These are phyloP conservation scores for Drosophila flavopinicola DNA, from an alignment of 2,888 invertebrate genomes.

Conservation along the genomic window DNA sequence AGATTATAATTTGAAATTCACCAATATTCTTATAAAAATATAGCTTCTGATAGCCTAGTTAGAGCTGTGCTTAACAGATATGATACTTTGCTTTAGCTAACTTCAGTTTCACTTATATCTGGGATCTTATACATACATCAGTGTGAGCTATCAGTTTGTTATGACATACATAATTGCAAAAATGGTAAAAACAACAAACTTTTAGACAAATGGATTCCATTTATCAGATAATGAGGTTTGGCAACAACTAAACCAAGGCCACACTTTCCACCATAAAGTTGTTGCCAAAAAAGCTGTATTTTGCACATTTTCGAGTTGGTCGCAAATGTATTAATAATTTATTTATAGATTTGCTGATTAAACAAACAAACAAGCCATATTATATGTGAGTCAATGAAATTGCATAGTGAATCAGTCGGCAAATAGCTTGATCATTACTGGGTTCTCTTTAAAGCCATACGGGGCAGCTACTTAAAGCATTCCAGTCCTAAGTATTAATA, in stretches of 20 bases:
- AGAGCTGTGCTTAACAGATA: no score
- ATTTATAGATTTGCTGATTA: conserved; percentile 72
- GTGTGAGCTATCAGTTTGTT: conserved; percentile 14
- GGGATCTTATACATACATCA: background rate
- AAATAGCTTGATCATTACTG: background rate
- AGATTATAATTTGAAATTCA: no score
- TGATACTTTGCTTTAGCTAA: no score
- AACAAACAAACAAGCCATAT: conserved; percentile 25
- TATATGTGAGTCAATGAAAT: conserved; percentile 28
- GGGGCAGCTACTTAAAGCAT: conserved; percentile 15
- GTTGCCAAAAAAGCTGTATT: conserved; percentile 34
- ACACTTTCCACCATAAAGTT: conserved; percentile 18
- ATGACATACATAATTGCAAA: conserved; percentile 33
- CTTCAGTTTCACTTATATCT: background rate
- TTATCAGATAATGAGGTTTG: conserved; percentile 38
- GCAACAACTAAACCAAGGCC: conserved; percentile 21
- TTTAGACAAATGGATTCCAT: conserved; percentile 9
- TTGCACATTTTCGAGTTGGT: conserved; percentile 4
- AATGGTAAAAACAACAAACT: conserved; percentile 7
- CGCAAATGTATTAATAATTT: conserved; percentile 55
- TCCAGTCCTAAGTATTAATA: conserved; percentile 1
- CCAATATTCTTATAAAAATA: no score
- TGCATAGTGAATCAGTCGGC: conserved; percentile 36
- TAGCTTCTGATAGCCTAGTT: no score
- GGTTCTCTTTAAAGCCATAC: conserved; percentile 7